These are phyloP conservation scores for Stegodyphus mimosarum DNA, from an alignment of 1,140 invertebrate genomes.

Conservation along the genomic window DNA sequence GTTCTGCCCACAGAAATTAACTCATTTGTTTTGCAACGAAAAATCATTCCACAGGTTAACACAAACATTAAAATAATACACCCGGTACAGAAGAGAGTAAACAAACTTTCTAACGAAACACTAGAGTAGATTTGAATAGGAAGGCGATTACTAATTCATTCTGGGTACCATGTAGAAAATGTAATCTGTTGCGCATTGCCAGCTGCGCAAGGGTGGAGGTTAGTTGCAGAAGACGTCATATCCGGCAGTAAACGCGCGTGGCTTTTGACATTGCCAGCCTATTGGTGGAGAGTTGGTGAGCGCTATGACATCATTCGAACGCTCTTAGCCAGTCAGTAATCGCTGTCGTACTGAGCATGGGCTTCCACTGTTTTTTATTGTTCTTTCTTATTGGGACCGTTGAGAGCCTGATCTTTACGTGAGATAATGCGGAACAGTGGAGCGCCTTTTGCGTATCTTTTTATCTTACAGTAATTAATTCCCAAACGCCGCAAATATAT, in stretches of 20 bases:
- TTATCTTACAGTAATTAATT: too few relatives aligned
- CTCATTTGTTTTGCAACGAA: too few relatives aligned
- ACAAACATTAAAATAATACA: too few relatives aligned
- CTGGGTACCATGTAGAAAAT: conserved; percentile 17
- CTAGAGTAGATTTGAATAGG: background rate
- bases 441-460: background rate
- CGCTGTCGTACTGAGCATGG: conserved; percentile 30
- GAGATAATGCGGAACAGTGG: background rate
- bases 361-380: conserved; percentile 7
- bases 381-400: background rate
- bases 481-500: too few relatives aligned
- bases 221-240: conserved; percentile 41
- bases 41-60: too few relatives aligned
- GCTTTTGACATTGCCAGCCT: background rate
- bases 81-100: background rate
- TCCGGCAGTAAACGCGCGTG: conserved; percentile 44
- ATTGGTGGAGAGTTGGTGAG: conserved; percentile 48
- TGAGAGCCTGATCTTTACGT: background rate
- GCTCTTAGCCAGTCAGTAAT: conserved; percentile 23
- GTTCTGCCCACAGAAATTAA: too few relatives aligned
- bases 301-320: conserved; percentile 23
- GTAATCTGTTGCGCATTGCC: conserved; percentile 50
- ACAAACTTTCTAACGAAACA: conserved; percentile 11
- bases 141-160: background rate
- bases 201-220: conserved; percentile 58